A percentile compares a stretch with the other conserved stretches of the same genome.
phyloP scores from a whole-genome alignment of 64 coral and sea anemone species.

The Montipora sp. region DNA sequence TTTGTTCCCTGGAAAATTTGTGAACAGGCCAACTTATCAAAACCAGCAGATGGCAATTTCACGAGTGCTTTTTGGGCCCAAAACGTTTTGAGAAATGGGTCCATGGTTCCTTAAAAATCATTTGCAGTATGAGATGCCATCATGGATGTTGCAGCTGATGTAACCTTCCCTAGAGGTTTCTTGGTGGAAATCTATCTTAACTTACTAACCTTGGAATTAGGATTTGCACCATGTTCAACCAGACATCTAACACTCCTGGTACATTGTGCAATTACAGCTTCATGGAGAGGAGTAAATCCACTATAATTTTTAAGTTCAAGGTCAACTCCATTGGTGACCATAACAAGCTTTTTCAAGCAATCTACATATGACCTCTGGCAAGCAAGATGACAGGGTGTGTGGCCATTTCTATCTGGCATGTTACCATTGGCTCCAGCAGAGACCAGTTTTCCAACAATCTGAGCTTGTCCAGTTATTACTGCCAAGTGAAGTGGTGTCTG shows the following conservation, averaged over 20 bases:
- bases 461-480: constrained; percentile 88
- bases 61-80: no score
- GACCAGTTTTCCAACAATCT: constrained; percentile 67
- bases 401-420: constrained; percentile 94
- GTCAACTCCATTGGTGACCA: constrained; percentile 2
- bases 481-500: constrained; percentile 95
- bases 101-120: no score
- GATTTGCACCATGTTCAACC: constrained; percentile 79
- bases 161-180: no score
- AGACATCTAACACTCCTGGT: constrained; percentile 64
- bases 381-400: constrained; percentile 82
- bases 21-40: no score
- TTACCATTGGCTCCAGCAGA: constrained; percentile 78
- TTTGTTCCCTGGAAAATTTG: no score
- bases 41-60: no score
- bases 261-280: constrained; percentile 72
- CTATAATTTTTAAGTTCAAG: constrained; percentile 78
- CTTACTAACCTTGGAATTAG: constrained; percentile 82
- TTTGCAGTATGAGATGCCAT: no score
- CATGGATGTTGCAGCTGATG: no score
- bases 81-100: no score
- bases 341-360: constrained; percentile 75
- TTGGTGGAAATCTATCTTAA: background rate
- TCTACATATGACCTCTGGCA: constrained; percentile 63
- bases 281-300: constrained; percentile 85